A percentile compares a stretch with the other conserved stretches of the same genome.
phyloP scores from a whole-genome alignment of 2,797 vertebrate species.

The Peromyscus attwateri region DNA sequence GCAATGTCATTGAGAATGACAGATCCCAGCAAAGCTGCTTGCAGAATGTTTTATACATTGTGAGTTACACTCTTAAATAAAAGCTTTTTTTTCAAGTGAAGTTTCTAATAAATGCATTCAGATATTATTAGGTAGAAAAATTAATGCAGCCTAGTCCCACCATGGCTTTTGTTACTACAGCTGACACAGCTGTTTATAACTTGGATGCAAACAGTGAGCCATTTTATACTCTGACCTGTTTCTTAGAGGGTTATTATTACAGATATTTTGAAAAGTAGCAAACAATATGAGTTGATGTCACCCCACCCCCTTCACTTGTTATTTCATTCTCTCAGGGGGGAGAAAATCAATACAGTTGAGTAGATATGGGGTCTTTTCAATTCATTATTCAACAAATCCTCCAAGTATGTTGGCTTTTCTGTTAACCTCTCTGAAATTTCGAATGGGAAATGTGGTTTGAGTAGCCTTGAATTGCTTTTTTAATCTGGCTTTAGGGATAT shows the following conservation, averaged over 20 bases:
- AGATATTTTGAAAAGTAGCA: constrained; percentile 53
- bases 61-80: constrained; percentile 13
- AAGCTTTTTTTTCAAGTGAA: background rate
- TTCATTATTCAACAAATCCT: constrained; percentile 74
- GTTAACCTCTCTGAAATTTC: constrained; percentile 72
- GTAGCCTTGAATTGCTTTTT: constrained; percentile 73
- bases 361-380: constrained; percentile 52
- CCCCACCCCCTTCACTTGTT: background rate
- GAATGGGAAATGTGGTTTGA: constrained; percentile 64
- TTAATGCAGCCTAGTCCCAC: background rate
- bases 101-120: constrained; percentile 60
- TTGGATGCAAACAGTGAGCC: background rate
- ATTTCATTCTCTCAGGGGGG: background rate
- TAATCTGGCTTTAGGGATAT: constrained; percentile 71
- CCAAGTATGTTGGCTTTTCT: constrained; percentile 63
- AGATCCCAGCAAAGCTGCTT: constrained; percentile 16
- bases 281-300: background rate
- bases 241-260: constrained; percentile 43
- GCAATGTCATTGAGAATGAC: background rate
- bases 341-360: constrained; percentile 36
- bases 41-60: background rate
- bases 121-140: constrained; percentile 60
- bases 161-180: constrained; percentile 36
- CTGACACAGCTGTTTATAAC: constrained; percentile 13
- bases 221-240: background rate